Evolutionary conservation across 2,797 vertebrate species (phyloP).

Genomic region (Ctenopoma multispine): DNA sequence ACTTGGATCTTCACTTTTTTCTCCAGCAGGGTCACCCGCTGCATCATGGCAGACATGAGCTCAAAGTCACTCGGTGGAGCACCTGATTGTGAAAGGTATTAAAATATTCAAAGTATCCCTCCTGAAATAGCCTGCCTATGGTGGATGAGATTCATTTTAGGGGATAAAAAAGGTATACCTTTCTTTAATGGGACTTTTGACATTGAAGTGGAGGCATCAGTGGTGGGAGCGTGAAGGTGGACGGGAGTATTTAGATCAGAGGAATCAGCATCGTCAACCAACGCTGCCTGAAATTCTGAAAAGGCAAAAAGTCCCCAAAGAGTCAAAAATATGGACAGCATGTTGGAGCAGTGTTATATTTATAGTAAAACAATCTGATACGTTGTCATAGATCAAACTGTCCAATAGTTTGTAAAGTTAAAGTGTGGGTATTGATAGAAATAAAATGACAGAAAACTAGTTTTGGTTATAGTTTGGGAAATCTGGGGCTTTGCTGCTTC

Average conservation of each 20-base stretch:
- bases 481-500: no score
- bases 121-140: neutral
- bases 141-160: no score
- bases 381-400: no score
- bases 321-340: neutral
- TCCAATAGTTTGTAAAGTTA: no score
- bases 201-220: conserved; percentile 35
- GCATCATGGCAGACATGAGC: conserved; percentile 81
- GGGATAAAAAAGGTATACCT: no score
- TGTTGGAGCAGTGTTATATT: no score
- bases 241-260: conserved; percentile 35
- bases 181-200: conserved; percentile 52
- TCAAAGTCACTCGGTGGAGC: conserved; percentile 71
- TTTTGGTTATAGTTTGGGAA: no score
- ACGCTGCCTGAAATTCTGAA: conserved; percentile 74
- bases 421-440: no score
- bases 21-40: conserved; percentile 85
- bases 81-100: conserved; percentile 60
- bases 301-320: neutral
- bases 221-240: neutral
- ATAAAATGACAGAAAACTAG: no score
- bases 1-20: conserved; percentile 81
- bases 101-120: neutral
- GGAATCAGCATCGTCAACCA: conserved; percentile 49
- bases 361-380: neutral